phyloP scores from a whole-genome alignment of 2,888 invertebrate genomes.

The Microctonus aethiopoides region DNA sequence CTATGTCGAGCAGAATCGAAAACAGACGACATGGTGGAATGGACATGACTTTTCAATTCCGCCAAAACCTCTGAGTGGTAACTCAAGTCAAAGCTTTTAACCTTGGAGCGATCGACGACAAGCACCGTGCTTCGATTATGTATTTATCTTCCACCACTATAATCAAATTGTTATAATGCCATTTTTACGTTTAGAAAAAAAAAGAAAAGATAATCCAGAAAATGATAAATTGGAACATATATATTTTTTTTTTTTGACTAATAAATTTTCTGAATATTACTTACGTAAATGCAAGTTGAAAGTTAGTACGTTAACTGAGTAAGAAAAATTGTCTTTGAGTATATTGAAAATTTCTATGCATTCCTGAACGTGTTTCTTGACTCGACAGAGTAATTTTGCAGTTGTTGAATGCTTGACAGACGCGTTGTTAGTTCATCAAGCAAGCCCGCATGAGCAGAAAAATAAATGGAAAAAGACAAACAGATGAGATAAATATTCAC shows the following conservation, averaged over 20 bases:
- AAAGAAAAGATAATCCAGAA: neutral
- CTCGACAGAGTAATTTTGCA: conserved; percentile 14
- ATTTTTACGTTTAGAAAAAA: neutral
- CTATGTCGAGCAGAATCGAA: conserved; percentile 36
- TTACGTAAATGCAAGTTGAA: neutral
- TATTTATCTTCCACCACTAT: neutral
- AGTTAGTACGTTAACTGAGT: conserved; percentile 2
- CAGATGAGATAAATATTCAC: neutral
- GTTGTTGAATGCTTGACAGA: conserved; percentile 11
- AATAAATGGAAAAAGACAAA: neutral
- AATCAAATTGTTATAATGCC: neutral
- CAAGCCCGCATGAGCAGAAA: neutral
- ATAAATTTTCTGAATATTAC: neutral
- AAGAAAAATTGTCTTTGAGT: conserved; percentile 33
- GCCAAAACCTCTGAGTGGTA: conserved; percentile 1
- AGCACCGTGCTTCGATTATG: neutral
- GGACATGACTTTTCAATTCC: conserved; percentile 44
- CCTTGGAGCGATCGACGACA: neutral
- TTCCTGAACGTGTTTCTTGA: conserved; percentile 16
- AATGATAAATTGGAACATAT: too few species aligned
- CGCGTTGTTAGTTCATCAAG: conserved; percentile 1
- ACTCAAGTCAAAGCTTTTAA: neutral
- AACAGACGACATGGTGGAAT: conserved; percentile 33
- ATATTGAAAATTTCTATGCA: conserved; percentile 39
- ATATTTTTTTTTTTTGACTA: too few species aligned